phyloP scores from a whole-genome alignment of 2,113 vertebrate genomes.

The Anguilla rostrata region DNA sequence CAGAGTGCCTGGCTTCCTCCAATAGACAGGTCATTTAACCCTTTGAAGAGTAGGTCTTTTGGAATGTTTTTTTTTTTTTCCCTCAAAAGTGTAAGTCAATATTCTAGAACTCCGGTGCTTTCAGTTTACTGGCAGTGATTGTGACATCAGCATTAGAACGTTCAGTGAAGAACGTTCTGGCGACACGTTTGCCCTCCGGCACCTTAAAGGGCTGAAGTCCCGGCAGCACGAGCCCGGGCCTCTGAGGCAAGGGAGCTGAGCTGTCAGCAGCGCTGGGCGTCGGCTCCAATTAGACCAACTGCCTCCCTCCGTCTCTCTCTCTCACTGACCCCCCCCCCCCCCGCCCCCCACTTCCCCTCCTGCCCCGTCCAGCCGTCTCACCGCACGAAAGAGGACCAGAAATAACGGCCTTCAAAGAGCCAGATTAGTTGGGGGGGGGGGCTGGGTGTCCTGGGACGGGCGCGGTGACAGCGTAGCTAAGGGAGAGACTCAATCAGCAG shows the following conservation, averaged over 20 bases:
- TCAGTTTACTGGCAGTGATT: too few species aligned
- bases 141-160: too few species aligned
- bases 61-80: too few species aligned
- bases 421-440: background rate
- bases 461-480: background rate
- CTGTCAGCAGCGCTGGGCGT: constrained; percentile 4
- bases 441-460: background rate
- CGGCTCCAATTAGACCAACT: constrained; percentile 5
- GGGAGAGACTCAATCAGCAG: background rate
- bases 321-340: background rate
- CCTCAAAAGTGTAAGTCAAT: too few species aligned
- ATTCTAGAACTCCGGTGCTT: too few species aligned
- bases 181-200: too few species aligned
- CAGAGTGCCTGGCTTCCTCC: too few species aligned
- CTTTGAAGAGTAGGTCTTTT: too few species aligned
- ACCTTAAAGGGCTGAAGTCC: too few species aligned
- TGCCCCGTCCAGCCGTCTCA: background rate
- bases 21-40: too few species aligned
- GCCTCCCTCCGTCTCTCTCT: background rate
- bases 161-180: too few species aligned
- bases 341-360: background rate
- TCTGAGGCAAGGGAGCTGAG: background rate
- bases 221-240: background rate
- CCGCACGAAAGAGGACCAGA: background rate
- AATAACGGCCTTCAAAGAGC: background rate